phyloP scores from a whole-genome alignment of 2,113 vertebrate species.

The Pardalotus punctatus region DNA sequence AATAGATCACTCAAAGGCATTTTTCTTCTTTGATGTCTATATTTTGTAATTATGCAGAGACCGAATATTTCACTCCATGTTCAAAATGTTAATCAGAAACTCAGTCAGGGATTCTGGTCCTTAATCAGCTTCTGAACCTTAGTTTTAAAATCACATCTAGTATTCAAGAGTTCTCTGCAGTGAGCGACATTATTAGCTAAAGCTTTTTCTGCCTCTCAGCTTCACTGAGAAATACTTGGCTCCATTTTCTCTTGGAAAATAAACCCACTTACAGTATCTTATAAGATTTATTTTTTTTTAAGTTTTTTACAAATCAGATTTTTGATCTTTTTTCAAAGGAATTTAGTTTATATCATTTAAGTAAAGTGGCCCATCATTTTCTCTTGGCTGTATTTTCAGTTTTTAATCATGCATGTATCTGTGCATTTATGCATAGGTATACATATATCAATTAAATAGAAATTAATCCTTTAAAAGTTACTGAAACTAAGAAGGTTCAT shows the following conservation, averaged over 20 bases:
- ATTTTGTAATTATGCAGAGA: not conserved
- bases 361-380: not conserved
- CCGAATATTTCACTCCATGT: not conserved
- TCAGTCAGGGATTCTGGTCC: not conserved
- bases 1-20: not conserved
- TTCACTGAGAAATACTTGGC: not conserved
- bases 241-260: not conserved
- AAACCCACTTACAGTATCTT: not conserved
- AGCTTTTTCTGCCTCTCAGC: not conserved
- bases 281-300: not conserved
- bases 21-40: not conserved
- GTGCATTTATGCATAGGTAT: not conserved
- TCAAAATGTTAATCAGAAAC: conserved; percentile 31
- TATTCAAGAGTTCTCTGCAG: not conserved
- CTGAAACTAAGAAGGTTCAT: not conserved
- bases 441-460: not conserved
- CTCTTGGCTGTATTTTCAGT: not conserved
- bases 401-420: not conserved
- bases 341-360: not conserved
- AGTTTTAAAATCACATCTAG: not conserved
- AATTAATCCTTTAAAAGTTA: not conserved
- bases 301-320: not conserved
- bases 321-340: not conserved
- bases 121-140: not conserved
- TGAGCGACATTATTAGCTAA: not conserved